These are phyloP conservation scores for Zelostemma sp. DNA, from an alignment of 1,140 invertebrate species.

Conservation along the genomic window DNA sequence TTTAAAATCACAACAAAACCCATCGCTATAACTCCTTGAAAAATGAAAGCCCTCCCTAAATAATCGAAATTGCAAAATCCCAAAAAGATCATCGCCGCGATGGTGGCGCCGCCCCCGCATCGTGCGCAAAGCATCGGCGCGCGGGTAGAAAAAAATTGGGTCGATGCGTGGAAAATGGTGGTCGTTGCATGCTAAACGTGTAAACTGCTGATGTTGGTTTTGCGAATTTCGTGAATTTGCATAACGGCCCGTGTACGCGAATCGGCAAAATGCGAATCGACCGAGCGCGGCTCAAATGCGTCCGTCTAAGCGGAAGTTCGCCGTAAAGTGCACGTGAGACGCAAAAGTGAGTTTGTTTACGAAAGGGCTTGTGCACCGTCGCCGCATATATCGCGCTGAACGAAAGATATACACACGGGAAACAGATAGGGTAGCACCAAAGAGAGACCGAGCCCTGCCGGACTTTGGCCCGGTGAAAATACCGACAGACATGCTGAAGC, in stretches of 20 bases:
- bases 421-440: conserved; percentile 33
- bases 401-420: conserved; percentile 16
- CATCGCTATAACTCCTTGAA: too few relatives aligned
- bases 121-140: conserved; percentile 40
- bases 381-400: conserved; percentile 22
- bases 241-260: conserved; percentile 4
- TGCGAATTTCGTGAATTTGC: not conserved
- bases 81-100: too few relatives aligned
- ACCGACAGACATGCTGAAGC: conserved; percentile 85
- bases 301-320: conserved; percentile 11
- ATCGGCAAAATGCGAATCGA: conserved; percentile 22
- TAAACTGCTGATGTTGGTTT: conserved; percentile 16
- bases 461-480: conserved; percentile 62
- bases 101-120: too few relatives aligned
- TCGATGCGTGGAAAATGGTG: conserved; percentile 68
- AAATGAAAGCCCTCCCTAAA: too few relatives aligned
- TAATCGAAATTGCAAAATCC: too few relatives aligned
- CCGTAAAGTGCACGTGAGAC: conserved; percentile 1
- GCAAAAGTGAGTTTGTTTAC: conserved; percentile 40
- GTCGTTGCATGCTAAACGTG: conserved; percentile 49
- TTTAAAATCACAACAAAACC: too few relatives aligned
- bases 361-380: conserved; percentile 23
- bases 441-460: conserved; percentile 51
- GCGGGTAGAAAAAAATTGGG: conserved; percentile 59
- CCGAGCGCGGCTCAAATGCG: not conserved